Evolutionary conservation across 2,113 vertebrate species (phyloP), one percentile per base, ranked within the genome.

Genomic region (Diadophis punctatus): DNA sequence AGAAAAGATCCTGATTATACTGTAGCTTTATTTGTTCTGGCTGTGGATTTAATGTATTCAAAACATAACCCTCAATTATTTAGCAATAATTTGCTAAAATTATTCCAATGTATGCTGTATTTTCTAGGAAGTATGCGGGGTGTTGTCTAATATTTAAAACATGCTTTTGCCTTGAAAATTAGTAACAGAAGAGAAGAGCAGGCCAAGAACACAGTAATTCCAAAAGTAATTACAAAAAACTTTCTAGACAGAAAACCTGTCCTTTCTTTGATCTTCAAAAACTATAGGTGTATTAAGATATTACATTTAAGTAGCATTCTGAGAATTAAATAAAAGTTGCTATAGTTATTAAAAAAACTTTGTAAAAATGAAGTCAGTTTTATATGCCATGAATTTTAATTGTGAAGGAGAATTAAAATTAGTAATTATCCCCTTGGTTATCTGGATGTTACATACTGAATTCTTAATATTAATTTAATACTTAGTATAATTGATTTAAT

Each of bases 391-490:
- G 25, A 86, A 56, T 91, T 85, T 48, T 91, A 91, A 91, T 30
- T 87, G 91, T 92, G n/a, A 9, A 52, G 48, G 27, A 93, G 56
- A 53, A 55, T 90, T 52, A 80, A 1, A 12, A n/a, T 89, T 51
- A 94, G 43, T n/a, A 91, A 86, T 48, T 46, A 58, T 80, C 30
- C 43, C 93, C 51, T 80, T 94, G 89, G 39, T 92, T 87, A 34
- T 90, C 60, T 92, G 86, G 3, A 39, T 46, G 46, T 74, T 93
- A 92, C 60, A 90, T 91, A 34, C 46, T 94, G 86, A 93, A 89
- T 56, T 85, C 95, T 95, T 91, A 68, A 87, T 60, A 80, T 14
- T 80, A n/a, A 16, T 20, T 39, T 91, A 90, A 91, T 94, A 91
- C 27, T 56, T 68, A 51, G 8, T 89, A 48, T 48, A 91, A 86